Conservation (phyloP, 1,140 invertebrate species). For the Zaprionus africanus region DNA sequence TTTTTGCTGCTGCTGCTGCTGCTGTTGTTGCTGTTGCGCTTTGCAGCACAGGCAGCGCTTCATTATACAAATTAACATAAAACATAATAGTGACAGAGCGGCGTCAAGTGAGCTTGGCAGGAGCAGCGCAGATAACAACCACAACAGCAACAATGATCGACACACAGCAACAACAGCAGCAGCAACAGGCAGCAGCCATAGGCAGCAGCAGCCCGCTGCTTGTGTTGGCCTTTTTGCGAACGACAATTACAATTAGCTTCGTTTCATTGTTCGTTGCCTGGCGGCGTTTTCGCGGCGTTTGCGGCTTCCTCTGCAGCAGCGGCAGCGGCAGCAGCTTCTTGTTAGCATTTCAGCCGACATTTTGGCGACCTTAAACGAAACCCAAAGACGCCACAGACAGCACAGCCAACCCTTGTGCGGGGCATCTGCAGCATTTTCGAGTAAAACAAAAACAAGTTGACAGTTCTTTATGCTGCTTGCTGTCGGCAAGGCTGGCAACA, state of each 20-base stretch:
- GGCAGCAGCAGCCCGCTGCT: conserved; percentile 35
- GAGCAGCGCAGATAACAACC: conserved; percentile 22
- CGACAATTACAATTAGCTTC: conserved; percentile 81
- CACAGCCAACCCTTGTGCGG: conserved; percentile 20
- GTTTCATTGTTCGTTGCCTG: conserved; percentile 69
- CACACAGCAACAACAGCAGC: conserved; percentile 50
- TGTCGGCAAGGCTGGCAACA: conserved; percentile 9
- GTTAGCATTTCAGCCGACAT: conserved; percentile 81
- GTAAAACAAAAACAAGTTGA: conserved; percentile 19
- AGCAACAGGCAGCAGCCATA: conserved; percentile 42
- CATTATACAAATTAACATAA: conserved; percentile 83
- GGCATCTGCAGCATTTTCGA: conserved; percentile 8
- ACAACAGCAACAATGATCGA: conserved; percentile 20
- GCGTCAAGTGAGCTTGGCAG: conserved; percentile 66
- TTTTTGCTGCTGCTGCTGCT: conserved; percentile 26
- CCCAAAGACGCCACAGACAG: conserved; percentile 35
- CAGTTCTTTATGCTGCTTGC: conserved; percentile 9
- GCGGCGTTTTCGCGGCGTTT: conserved; percentile 36
- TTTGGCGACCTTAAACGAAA: conserved; percentile 70
- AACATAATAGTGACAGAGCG: conserved; percentile 76
- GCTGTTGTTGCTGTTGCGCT: conserved; percentile 34
- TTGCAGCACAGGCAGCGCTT: conserved; percentile 56
- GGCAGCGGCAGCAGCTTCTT: conserved; percentile 46
- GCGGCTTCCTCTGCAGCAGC: conserved; percentile 69
- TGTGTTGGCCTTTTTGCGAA: conserved; percentile 76